Percentiles rank a stretch among this genome's conserved stretches.
These are phyloP conservation scores for Telmatherina bonti DNA, from an alignment of 2,797 vertebrate genomes.

Conservation along the genomic window DNA sequence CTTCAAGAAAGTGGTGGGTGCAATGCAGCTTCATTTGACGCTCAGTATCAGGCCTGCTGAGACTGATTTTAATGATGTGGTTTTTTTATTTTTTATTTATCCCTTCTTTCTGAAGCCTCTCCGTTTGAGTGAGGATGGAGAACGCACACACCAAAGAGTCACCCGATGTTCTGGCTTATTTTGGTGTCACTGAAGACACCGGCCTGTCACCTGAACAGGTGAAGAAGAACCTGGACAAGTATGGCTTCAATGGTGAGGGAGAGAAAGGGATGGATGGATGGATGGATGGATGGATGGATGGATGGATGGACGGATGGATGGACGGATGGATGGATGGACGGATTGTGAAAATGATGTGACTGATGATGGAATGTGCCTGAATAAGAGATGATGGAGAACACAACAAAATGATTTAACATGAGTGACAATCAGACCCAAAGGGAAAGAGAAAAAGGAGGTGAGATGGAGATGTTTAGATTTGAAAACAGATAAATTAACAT, in stretches of 20 bases:
- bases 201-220: constrained; percentile 90
- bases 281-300: constrained; percentile 26
- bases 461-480: not conserved
- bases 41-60: constrained; percentile 27
- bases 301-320: constrained; percentile 24
- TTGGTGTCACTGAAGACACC: constrained; percentile 86
- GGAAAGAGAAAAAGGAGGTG: constrained; percentile 13
- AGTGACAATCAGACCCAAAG: not conserved
- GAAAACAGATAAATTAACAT: constrained; percentile 12
- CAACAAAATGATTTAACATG: not conserved
- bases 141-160: constrained; percentile 86
- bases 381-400: no score
- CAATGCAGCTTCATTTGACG: constrained; percentile 28
- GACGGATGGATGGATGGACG: constrained; percentile 15
- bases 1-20: constrained; percentile 83
- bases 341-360: constrained; percentile 5
- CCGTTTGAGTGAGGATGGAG: constrained; percentile 87
- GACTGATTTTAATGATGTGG: constrained; percentile 47
- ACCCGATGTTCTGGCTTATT: constrained; percentile 87
- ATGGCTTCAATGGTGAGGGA: constrained; percentile 90
- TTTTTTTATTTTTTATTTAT: constrained; percentile 49
- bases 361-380: constrained; percentile 1
- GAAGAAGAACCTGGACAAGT: constrained; percentile 88
- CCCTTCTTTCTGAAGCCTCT: constrained; percentile 74
- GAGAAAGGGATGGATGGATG: constrained; percentile 35